Evolutionary conservation across 2,113 vertebrate species (phyloP), one percentile per base, ranked within the genome.

Genomic region (Pedionomus torquatus): DNA sequence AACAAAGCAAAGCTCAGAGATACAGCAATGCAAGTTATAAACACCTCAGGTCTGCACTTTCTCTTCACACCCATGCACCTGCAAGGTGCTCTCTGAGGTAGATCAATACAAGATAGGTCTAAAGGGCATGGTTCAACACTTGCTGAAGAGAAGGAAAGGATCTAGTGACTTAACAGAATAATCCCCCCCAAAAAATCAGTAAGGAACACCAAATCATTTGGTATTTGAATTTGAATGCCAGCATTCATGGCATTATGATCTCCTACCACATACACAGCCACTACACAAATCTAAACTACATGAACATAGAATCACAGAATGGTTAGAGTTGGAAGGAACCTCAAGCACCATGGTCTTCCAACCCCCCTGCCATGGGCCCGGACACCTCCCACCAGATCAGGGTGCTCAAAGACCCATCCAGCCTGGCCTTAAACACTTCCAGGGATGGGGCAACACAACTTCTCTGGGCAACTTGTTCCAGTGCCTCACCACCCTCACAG

Each of bases 1-100:
- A 61, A 35, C 25, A 19, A 65, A 37, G 24, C 10, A 52, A 76
- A 85, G 16, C 35, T 76, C 46, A 65, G 57, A 76, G 25, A 35
- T n/a, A 55, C 2, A 4, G 24, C 21, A 84, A 28, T 11, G 9
- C 43, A 39, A 60, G 39, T 44, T 20, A 35, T 3, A 7, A 75
- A 33, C 25, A 55, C 8, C 3, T 1, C 41, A 33, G 28, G 30
- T 4, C 3, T 0, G 1, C 16, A 16, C 14, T 37, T 83, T 31
- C 18, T 64, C 11, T 17, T 66, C 68, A 83, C 5, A n/a, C 3
- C 2, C 12, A 19, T 1, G 3, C 0, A 6, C 0, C 0, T 6
- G 20, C n/a, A 63, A 65, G 51, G 23, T 24, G 51, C 55, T 60
- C 28, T 25, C 13, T 49, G 30, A 52, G 9, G 57, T 5, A 25